Conservation (phyloP, 1,140 invertebrate species). For the Rhynchophorus ferrugineus region DNA sequence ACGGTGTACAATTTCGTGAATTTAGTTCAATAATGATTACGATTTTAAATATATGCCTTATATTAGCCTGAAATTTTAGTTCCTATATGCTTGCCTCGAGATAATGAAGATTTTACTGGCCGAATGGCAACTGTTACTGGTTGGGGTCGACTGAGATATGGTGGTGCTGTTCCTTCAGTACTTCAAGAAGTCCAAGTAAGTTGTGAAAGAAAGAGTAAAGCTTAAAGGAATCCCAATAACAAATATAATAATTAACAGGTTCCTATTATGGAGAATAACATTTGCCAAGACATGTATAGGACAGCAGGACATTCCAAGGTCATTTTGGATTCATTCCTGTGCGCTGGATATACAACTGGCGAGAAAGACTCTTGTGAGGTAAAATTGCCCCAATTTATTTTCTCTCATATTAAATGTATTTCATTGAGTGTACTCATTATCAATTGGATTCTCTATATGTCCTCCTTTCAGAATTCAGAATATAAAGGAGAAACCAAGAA, state of each 20-base stretch:
- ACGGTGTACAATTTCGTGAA: no score
- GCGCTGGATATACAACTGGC: slow-evolving; percentile 86
- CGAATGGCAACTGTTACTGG: slow-evolving; percentile 78
- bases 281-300: slow-evolving; percentile 91
- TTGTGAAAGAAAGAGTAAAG: no score
- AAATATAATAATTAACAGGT: slow-evolving; percentile 42
- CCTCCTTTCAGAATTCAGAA: no score
- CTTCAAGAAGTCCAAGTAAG: slow-evolving; percentile 74
- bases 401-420: no score
- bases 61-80: slow-evolving; percentile 50
- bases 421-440: no score
- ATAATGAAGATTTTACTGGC: slow-evolving; percentile 73
- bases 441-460: no score
- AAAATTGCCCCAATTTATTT: no score
- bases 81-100: slow-evolving; percentile 84
- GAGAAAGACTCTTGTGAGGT: slow-evolving; percentile 93
- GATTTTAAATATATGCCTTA: no score
- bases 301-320: slow-evolving; percentile 81
- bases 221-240: neutral
- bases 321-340: slow-evolving; percentile 84
- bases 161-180: slow-evolving; percentile 79
- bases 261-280: slow-evolving; percentile 81
- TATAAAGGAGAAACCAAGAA: no score
- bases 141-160: slow-evolving; percentile 58
- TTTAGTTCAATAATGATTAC: no score